Percentiles rank a stretch among this genome's conserved stretches.
Evolutionary conservation across 1,140 invertebrate genomes (phyloP).

Genomic region (Calliopsis andreniformis): DNA sequence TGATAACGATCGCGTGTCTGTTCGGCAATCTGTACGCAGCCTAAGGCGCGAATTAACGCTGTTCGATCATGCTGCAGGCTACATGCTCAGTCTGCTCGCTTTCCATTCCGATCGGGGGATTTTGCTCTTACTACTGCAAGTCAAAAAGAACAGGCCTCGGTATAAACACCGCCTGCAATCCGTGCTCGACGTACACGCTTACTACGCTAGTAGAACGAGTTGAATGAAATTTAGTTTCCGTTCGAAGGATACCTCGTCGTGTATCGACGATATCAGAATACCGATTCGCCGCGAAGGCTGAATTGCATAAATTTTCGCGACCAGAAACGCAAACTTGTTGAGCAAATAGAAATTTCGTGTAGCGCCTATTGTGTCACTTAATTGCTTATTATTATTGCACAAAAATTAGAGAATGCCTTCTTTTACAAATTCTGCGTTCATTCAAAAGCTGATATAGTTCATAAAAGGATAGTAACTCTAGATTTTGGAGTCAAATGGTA

Average conservation of each 20-base stretch:
- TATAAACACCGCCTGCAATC: conserved; percentile 8
- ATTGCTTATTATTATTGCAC: too few relatives aligned
- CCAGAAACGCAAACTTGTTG: conserved; percentile 23
- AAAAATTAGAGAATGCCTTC: too few relatives aligned
- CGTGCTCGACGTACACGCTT: conserved; percentile 8
- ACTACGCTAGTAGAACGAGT: conserved; percentile 1
- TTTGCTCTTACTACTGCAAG: conserved; percentile 24
- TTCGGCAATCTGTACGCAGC: conserved; percentile 23
- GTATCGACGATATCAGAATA: conserved; percentile 34
- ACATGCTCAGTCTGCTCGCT: conserved; percentile 35
- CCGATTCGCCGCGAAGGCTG: conserved; percentile 34
- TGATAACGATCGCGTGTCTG: background rate
- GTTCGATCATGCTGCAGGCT: conserved; percentile 11
- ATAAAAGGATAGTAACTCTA: too few relatives aligned
- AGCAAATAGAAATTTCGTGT: conserved; percentile 3
- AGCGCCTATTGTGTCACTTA: too few relatives aligned
- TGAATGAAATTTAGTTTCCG: conserved; percentile 49
- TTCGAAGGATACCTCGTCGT: conserved; percentile 17
- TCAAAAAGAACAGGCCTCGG: conserved; percentile 29
- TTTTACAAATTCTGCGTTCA: too few relatives aligned
- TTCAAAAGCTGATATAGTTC: too few relatives aligned
- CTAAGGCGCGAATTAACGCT: conserved; percentile 39
- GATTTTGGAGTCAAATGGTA: too few relatives aligned
- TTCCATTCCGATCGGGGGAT: conserved; percentile 59
- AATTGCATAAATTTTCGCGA: conserved; percentile 36